These are phyloP conservation scores for Arge pagana DNA, from an alignment of 2,888 invertebrate genomes.

Conservation along the genomic window DNA sequence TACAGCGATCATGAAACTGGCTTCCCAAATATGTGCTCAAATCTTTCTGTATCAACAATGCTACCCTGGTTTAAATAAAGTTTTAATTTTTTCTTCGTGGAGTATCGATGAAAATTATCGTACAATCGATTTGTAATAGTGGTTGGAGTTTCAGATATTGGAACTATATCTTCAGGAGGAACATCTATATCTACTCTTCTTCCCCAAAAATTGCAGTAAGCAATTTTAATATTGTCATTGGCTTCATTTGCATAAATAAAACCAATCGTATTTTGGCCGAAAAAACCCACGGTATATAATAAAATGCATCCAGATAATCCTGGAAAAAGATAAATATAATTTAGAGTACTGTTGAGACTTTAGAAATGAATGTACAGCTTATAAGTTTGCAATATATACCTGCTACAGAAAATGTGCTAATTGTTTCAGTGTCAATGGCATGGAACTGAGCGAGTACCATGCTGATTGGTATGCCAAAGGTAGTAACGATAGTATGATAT, in stretches of 20 bases:
- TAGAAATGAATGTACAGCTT: neutral
- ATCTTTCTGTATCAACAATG: constrained; percentile 27
- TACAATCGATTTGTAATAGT: constrained; percentile 21
- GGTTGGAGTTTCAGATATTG: constrained; percentile 18
- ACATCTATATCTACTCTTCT: constrained; percentile 34
- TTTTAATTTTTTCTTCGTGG: constrained; percentile 29
- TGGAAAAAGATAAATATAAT: constrained; percentile 18
- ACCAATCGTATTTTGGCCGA: constrained; percentile 37
- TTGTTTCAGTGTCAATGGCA: neutral
- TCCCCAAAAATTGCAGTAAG: constrained; percentile 39
- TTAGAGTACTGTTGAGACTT: neutral
- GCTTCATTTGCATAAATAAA: constrained; percentile 35
- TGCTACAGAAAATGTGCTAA: neutral
- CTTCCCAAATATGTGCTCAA: constrained; percentile 26
- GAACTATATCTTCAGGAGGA: constrained; percentile 24
- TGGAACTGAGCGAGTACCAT: neutral
- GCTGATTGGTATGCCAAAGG: constrained; percentile 9
- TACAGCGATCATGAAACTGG: too few relatives aligned
- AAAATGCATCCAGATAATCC: constrained; percentile 8
- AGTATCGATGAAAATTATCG: constrained; percentile 23
- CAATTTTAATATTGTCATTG: constrained; percentile 31
- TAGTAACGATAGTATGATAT: constrained; percentile 15
- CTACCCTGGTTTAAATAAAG: constrained; percentile 25
- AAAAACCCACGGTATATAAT: constrained; percentile 25
- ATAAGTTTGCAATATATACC: too few relatives aligned